A percentile compares a stretch with the other conserved stretches of the same genome.
These are phyloP conservation scores for Microchirus variegatus DNA, from an alignment of 2,797 vertebrate genomes.

Conservation along the genomic window DNA sequence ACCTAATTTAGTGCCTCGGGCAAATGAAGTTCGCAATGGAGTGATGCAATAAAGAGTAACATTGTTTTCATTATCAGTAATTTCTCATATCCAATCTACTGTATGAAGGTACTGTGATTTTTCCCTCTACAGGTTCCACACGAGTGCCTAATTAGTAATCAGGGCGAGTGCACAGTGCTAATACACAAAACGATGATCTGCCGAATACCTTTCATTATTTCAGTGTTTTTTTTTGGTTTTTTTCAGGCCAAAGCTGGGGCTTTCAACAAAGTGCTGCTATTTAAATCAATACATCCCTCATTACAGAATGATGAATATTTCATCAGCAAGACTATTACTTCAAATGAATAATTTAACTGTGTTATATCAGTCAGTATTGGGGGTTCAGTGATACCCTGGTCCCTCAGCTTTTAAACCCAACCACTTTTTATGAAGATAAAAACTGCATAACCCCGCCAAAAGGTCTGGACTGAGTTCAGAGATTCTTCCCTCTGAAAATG, in stretches of 20 bases:
- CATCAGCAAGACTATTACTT: conserved; percentile 79
- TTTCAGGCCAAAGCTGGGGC: conserved; percentile 34
- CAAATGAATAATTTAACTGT: conserved; percentile 81
- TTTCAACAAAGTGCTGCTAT: conserved; percentile 74
- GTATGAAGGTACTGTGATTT: conserved; percentile 44
- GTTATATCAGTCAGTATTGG: conserved; percentile 77
- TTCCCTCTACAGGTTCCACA: conserved; percentile 47
- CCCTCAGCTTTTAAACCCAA: conserved; percentile 72
- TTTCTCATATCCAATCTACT: conserved; percentile 56
- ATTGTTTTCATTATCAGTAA: conserved; percentile 60
- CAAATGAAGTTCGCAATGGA: conserved; percentile 52
- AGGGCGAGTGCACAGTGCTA: conserved; percentile 57
- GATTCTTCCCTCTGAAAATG: conserved; percentile 65
- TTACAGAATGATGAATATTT: conserved; percentile 81
- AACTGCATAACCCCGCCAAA: conserved; percentile 42
- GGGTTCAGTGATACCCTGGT: conserved; percentile 65
- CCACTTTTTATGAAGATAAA: conserved; percentile 68
- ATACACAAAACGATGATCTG: conserved; percentile 57
- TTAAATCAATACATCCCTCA: conserved; percentile 83
- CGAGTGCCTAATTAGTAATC: conserved; percentile 66
- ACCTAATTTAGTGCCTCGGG: conserved; percentile 44
- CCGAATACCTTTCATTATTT: conserved; percentile 59
- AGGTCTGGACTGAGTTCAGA: conserved; percentile 56
- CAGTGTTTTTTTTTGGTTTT: conserved; percentile 10
- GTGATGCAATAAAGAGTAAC: conserved; percentile 72